These are phyloP conservation scores for Andrena trimmerana DNA, from an alignment of 2,888 invertebrate genomes.

Conservation along the genomic window DNA sequence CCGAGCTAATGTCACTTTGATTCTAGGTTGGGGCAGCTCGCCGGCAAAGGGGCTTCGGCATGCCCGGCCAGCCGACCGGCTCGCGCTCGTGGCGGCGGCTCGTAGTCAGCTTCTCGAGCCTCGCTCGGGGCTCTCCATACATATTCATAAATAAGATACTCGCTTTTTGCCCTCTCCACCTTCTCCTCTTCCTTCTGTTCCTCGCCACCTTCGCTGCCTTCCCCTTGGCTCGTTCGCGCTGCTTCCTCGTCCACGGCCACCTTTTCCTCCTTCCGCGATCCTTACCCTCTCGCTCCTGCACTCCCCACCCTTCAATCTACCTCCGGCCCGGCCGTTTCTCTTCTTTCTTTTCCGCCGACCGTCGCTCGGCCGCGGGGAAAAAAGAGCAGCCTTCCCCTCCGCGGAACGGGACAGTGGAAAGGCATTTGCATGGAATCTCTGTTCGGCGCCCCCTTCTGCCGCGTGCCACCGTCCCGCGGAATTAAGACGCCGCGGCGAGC, in stretches of 20 bases:
- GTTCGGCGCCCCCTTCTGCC: conserved; percentile 27
- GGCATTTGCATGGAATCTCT: conserved; percentile 77
- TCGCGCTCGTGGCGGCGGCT: conserved; percentile 33
- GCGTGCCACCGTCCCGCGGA: conserved; percentile 61
- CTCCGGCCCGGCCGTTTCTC: conserved; percentile 15
- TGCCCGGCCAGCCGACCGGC: conserved; percentile 20
- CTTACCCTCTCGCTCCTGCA: conserved; percentile 10
- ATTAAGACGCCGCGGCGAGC: conserved; percentile 78
- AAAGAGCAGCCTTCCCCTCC: conserved; percentile 38
- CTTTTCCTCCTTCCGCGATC: conserved; percentile 3
- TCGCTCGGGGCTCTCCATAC: conserved; percentile 70
- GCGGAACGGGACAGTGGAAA: conserved; percentile 40
- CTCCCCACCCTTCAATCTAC: background rate
- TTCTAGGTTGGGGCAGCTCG: conserved; percentile 59
- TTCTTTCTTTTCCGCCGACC: background rate
- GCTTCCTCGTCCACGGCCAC: background rate
- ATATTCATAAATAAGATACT: conserved; percentile 82
- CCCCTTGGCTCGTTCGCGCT: background rate
- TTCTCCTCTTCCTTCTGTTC: background rate
- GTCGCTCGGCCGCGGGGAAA: conserved; percentile 16
- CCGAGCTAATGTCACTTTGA: conserved; percentile 70
- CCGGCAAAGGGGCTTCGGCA: conserved; percentile 28
- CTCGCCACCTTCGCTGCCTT: background rate
- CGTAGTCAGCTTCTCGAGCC: conserved; percentile 63
- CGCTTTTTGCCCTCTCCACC: conserved; percentile 65